These are phyloP conservation scores for Bimastos eiseni DNA, from an alignment of 2,888 invertebrate species.

Conservation along the genomic window DNA sequence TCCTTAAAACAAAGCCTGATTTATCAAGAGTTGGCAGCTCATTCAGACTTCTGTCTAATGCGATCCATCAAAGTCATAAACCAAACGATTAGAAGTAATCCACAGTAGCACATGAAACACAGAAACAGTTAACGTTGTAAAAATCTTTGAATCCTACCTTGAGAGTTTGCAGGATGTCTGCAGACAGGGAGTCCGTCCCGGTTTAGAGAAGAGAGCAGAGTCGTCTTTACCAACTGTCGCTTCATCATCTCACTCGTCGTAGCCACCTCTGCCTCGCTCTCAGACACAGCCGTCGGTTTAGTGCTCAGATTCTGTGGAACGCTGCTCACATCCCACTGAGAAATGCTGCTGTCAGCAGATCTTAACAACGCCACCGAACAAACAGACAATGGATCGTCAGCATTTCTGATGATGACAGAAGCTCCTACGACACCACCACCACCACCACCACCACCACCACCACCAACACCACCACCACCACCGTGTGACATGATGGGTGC, in stretches of 20 bases:
- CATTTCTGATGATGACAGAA: background rate
- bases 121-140: background rate
- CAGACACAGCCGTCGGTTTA: background rate
- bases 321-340: conserved; percentile 1
- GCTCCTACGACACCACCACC: background rate
- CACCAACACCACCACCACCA: too few relatives aligned
- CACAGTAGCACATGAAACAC: background rate
- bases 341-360: background rate
- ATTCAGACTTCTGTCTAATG: background rate
- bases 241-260: background rate
- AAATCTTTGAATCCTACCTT: background rate
- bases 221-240: background rate
- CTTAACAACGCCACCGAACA: background rate
- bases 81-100: background rate
- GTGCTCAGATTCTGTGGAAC: conserved; percentile 23
- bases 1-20: background rate
- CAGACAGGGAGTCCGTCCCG: background rate
- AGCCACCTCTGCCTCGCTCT: background rate
- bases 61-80: background rate
- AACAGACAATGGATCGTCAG: background rate
- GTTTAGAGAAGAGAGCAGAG: background rate
- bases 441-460: too few relatives aligned
- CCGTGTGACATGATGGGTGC: background rate
- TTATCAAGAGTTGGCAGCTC: background rate
- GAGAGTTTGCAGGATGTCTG: background rate